phyloP scores from a whole-genome alignment of 1,140 invertebrate genomes.

The Leptoteleia sp. region DNA sequence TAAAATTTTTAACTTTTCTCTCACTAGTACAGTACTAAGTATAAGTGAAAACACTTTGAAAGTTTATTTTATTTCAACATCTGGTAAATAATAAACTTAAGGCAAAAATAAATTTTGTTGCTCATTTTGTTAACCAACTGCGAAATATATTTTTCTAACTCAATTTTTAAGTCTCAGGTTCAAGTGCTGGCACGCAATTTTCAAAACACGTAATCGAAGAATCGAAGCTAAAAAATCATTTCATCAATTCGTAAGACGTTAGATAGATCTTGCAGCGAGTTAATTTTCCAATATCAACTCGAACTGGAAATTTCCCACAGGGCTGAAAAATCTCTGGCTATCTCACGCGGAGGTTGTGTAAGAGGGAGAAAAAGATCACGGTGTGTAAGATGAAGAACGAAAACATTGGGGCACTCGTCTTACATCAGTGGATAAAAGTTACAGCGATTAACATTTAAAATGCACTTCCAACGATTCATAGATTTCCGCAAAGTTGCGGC shows the following conservation, averaged over 20 bases:
- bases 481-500: background rate
- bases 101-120: too few relatives aligned
- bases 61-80: too few relatives aligned
- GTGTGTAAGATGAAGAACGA: slow-evolving; percentile 21
- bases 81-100: too few relatives aligned
- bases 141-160: too few relatives aligned
- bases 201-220: slow-evolving; percentile 8
- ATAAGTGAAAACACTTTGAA: too few relatives aligned
- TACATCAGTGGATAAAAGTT: slow-evolving; percentile 2
- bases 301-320: slow-evolving; percentile 27
- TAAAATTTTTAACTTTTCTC: too few relatives aligned
- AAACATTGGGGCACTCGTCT: slow-evolving; percentile 4
- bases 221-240: slow-evolving; percentile 8
- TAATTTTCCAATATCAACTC: slow-evolving; percentile 47
- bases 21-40: too few relatives aligned
- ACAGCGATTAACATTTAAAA: slow-evolving; percentile 29
- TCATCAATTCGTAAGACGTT: slow-evolving; percentile 18
- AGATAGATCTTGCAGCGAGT: slow-evolving; percentile 8
- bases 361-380: slow-evolving; percentile 25
- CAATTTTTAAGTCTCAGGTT: too few relatives aligned
- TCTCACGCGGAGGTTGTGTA: background rate
- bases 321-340: slow-evolving; percentile 28
- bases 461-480: slow-evolving; percentile 10
- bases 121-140: too few relatives aligned
- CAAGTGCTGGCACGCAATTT: too few relatives aligned